phyloP scores from a whole-genome alignment of 1,140 invertebrate genomes.

The Pseudomyrmex pallidus region DNA sequence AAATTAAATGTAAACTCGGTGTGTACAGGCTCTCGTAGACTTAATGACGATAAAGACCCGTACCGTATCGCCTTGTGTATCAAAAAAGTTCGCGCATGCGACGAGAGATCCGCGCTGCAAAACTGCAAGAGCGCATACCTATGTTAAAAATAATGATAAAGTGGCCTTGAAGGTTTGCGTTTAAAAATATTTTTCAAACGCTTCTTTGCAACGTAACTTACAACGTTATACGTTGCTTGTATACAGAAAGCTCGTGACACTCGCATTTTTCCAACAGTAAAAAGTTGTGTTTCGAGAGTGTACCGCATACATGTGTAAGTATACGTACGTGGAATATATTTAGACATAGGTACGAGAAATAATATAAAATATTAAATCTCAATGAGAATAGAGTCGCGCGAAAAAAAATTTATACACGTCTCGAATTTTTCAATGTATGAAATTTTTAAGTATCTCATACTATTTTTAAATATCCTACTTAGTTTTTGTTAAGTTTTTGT shows the following conservation, averaged over 20 bases:
- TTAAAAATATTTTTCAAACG: slow-evolving; percentile 52
- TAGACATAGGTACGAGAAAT: background rate
- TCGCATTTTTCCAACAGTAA: slow-evolving; percentile 36
- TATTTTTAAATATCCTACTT: too few species aligned
- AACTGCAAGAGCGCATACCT: slow-evolving; percentile 29
- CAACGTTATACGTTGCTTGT: slow-evolving; percentile 12
- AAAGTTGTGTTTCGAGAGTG: slow-evolving; percentile 11
- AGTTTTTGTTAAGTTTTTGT: background rate
- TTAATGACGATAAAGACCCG: background rate
- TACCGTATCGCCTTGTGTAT: background rate
- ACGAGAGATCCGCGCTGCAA: background rate
- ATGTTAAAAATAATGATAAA: slow-evolving; percentile 40
- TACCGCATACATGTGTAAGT: too few species aligned
- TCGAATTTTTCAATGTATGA: background rate
- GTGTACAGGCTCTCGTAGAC: background rate
- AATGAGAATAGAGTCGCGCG: background rate
- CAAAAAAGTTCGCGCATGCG: slow-evolving; percentile 24
- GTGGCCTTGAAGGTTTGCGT: slow-evolving; percentile 32
- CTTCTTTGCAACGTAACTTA: slow-evolving; percentile 40
- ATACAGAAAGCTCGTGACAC: background rate
- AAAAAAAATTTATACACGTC: background rate
- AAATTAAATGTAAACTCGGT: slow-evolving; percentile 55
- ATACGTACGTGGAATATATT: too few species aligned
- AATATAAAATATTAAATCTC: slow-evolving; percentile 43
- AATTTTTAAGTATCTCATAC: too few species aligned